Conservation (phyloP, 2,797 vertebrate genomes). For the Apogon talboti region DNA sequence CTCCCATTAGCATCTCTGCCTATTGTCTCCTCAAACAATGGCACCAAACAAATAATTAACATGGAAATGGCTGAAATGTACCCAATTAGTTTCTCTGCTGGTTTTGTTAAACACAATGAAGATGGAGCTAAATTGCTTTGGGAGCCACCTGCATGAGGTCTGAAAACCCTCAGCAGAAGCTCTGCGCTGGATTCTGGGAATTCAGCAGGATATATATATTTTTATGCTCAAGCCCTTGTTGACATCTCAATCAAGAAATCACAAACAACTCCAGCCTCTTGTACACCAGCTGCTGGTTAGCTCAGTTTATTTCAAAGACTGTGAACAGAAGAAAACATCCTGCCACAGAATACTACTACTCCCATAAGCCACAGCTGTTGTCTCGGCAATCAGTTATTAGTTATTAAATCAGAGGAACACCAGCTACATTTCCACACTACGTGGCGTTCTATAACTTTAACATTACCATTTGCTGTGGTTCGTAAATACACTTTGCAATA, state of each 20-base stretch:
- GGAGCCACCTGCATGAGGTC: slow-evolving; percentile 43
- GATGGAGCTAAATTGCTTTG: slow-evolving; percentile 80
- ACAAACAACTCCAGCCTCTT: not conserved
- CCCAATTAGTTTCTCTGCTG: slow-evolving; percentile 92
- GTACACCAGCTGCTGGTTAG: no score
- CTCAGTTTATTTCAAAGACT: no score
- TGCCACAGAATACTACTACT: no score
- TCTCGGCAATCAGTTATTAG: no score
- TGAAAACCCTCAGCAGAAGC: slow-evolving; percentile 27
- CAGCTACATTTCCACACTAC: no score
- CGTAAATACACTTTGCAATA: no score
- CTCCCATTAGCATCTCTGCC: slow-evolving; percentile 91
- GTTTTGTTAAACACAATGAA: slow-evolving; percentile 85
- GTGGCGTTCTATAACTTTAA: no score
- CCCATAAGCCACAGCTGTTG: no score
- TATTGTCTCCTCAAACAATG: slow-evolving; percentile 92
- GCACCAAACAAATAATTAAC: slow-evolving; percentile 96
- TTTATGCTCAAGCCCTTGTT: not conserved
- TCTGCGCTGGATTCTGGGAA: slow-evolving; percentile 42
- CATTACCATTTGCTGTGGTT: no score
- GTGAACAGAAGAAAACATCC: no score
- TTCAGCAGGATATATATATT: slow-evolving; percentile 3
- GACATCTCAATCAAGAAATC: slow-evolving; percentile 22
- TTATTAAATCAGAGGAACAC: no score
- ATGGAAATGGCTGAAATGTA: slow-evolving; percentile 93